Percentiles rank a stretch among this genome's conserved stretches.
These are phyloP conservation scores for Pimpla rufipes DNA, from an alignment of 2,888 invertebrate species.

Conservation along the genomic window DNA sequence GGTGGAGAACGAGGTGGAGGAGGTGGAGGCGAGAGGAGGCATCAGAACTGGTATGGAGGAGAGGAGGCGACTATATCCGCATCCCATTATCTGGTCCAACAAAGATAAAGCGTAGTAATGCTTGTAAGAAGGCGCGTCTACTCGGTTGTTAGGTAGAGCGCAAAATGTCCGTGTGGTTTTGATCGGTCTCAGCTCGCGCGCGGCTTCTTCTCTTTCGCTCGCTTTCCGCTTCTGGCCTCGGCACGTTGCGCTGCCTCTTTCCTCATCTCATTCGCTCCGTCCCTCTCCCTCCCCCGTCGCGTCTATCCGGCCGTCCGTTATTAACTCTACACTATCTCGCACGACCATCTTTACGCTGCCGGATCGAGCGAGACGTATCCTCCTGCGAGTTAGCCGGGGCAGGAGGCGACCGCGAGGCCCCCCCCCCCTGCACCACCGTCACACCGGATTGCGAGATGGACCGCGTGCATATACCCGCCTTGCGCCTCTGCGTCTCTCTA, in stretches of 20 bases:
- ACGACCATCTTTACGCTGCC: slow-evolving; percentile 83
- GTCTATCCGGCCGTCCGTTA: slow-evolving; percentile 82
- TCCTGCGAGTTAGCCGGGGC: slow-evolving; percentile 34
- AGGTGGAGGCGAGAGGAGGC: slow-evolving; percentile 25
- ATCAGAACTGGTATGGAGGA: slow-evolving; percentile 11
- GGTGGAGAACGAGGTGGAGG: no score
- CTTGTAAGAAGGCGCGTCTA: slow-evolving; percentile 65
- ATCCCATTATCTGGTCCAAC: slow-evolving; percentile 66
- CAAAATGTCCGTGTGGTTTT: slow-evolving; percentile 68
- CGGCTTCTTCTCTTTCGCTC: slow-evolving; percentile 51
- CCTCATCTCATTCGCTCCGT: slow-evolving; percentile 66
- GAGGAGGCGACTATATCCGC: slow-evolving; percentile 36
- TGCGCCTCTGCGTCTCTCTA: slow-evolving; percentile 15
- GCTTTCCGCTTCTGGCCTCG: slow-evolving; percentile 64
- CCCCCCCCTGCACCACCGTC: slow-evolving; percentile 50
- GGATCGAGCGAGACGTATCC: slow-evolving; percentile 79
- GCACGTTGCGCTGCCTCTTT: slow-evolving; percentile 48
- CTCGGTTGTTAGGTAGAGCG: slow-evolving; percentile 68
- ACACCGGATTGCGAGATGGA: slow-evolving; percentile 49
- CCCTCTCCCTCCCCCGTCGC: slow-evolving; percentile 66
- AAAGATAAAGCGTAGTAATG: slow-evolving; percentile 69
- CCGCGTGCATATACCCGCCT: slow-evolving; percentile 28
- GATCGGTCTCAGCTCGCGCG: slow-evolving; percentile 64
- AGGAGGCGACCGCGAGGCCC: slow-evolving; percentile 41
- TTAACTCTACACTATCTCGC: slow-evolving; percentile 83